These are phyloP conservation scores for Holcopasites calliopsidis DNA, from an alignment of 1,140 invertebrate species.

Conservation along the genomic window DNA sequence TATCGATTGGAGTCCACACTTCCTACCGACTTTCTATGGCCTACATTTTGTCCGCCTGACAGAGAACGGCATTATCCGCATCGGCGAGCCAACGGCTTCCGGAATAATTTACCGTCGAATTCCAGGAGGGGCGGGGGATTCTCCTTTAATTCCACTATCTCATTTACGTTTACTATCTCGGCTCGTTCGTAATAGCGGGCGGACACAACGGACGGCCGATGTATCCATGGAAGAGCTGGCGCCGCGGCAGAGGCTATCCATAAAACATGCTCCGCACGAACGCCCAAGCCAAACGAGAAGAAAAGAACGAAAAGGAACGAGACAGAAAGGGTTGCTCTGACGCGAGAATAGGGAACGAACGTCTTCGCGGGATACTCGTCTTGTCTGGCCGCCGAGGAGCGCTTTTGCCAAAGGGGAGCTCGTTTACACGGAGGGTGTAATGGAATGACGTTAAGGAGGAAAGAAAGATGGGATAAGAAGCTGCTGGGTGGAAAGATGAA, in stretches of 20 bases:
- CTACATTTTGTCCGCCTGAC: constrained; percentile 32
- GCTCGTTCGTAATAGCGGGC: neutral
- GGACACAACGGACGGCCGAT: neutral
- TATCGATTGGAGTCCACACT: neutral
- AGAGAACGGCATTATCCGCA: constrained; percentile 43
- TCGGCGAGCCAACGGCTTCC: constrained; percentile 29
- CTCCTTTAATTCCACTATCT: constrained; percentile 26
- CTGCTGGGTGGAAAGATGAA: neutral
- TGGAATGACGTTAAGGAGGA: neutral
- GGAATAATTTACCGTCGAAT: constrained; percentile 43
- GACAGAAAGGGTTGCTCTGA: constrained; percentile 25
- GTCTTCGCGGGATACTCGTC: constrained; percentile 46
- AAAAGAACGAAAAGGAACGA: constrained; percentile 21
- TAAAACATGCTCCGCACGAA: constrained; percentile 48
- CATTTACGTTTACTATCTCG: constrained; percentile 33
- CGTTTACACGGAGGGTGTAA: constrained; percentile 51
- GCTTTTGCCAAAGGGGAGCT: constrained; percentile 46
- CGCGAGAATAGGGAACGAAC: constrained; percentile 51
- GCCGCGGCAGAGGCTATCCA: constrained; percentile 62
- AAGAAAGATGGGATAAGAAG: neutral
- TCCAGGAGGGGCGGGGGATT: neutral
- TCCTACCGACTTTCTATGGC: constrained; percentile 47
- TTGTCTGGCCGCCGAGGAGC: constrained; percentile 47
- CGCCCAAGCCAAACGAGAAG: constrained; percentile 23
- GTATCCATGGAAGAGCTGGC: constrained; percentile 30